Percentiles rank a stretch among this genome's conserved stretches.
Conservation (phyloP, 1,140 invertebrate species). For the Geopemphigus sp. region DNA sequence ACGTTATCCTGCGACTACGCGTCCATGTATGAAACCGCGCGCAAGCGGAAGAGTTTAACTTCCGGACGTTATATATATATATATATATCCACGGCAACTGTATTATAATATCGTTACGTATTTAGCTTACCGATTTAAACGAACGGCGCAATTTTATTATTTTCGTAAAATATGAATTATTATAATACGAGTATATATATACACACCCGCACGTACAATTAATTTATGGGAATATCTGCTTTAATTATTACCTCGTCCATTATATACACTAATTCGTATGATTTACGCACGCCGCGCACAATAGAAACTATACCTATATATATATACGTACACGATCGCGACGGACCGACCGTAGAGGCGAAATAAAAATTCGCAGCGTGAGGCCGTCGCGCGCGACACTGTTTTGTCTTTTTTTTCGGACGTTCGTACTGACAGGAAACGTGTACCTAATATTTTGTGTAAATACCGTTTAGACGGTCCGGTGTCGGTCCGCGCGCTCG, state of each 20-base stretch:
- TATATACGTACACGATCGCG: neutral
- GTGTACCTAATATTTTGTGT: conserved; percentile 5
- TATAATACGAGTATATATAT: no score
- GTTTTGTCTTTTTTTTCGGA: conserved; percentile 17
- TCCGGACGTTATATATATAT: conserved; percentile 15
- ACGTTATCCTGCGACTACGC: neutral
- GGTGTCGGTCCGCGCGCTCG: neutral
- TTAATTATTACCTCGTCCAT: neutral
- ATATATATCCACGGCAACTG: no score
- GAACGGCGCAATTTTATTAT: neutral
- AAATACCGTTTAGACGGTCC: conserved; percentile 15
- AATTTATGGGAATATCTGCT: conserved; percentile 6
- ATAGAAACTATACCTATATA: no score
- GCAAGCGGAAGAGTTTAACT: conserved; percentile 27
- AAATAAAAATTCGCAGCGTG: conserved; percentile 14
- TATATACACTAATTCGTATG: neutral
- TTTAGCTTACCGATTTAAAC: neutral
- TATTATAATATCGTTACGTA: neutral
- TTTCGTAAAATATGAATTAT: no score
- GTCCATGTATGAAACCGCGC: conserved; percentile 31
- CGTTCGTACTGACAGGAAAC: conserved; percentile 19
- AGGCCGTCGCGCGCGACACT: neutral
- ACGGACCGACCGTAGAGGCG: neutral
- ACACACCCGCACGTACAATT: no score
- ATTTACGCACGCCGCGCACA: neutral